Evolutionary conservation across 2,797 vertebrate species (phyloP), one percentile per base, ranked within the genome.

Genomic region (Mormyrops boulengeri): DNA sequence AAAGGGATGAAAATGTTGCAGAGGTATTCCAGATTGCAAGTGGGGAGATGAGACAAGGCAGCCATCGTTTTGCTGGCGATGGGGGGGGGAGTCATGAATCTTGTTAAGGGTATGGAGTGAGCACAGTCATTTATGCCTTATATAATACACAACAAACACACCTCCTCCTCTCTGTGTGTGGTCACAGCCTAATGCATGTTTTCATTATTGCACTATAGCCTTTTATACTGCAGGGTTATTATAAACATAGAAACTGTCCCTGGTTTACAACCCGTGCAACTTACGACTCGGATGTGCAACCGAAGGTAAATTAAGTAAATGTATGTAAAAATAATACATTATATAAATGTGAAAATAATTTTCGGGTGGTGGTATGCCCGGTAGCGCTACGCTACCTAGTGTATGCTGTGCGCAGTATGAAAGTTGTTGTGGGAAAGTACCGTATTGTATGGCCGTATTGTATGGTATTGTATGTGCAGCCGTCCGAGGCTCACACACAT

Each of bases 1-100:
- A 91, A 30, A 50, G 88, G 91, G 86, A n/a, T 47, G 91, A 91
- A 89, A 92, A 92, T 91, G 92, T 92, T 91, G 91, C 90, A 53
- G 92, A 84, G 88, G 92, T 49, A 66, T 69, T 55, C 50, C 85
- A 19, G 17, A 41, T 41, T 60, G 86, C 55, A n/a, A 19, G 3
- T 2, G 55, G 55, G 55, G 53, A 55, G 86, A 60, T 88, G 86
- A 62, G 55, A 88, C 86, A 88, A 34, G 49, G 14, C 49, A 53
- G 85, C 44, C 12, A 8, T 50, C 41, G 6, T 34, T 85, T 85
- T 30, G 47, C 44, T 12, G 49, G n/a, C 3, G 84, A 26, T 49
- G 49, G 17, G 38, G 3, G 2, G 49, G 30, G 50, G 38, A 34
- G 49, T 38, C 6, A 38, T 82, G 34, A 88, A 88, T 34, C 55